Base-by-base conservation (phyloP, 2,113 vertebrate genomes). In the Sylvilagus bachmani region DNA sequence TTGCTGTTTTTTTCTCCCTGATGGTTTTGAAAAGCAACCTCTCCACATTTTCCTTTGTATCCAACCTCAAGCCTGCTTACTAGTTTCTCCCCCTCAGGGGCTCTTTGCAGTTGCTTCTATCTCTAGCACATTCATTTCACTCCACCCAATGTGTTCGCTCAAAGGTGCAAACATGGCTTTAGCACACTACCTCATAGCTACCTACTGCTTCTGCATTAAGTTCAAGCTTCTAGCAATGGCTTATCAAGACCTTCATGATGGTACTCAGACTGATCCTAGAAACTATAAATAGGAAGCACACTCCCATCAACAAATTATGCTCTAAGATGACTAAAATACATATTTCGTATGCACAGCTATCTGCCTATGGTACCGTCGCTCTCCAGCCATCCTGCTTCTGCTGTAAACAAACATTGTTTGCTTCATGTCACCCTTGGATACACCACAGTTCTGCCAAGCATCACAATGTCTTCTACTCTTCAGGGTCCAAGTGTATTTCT, bases 41-140 rank as follows among this genome's bases (percentile, higher is more conserved):
- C 79, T 79, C 33, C 0, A 22, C 13, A 17, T 10, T 74, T 2
- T 66, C 29, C 22, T 79, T 67, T 44, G 4, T 12, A 16, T 24
- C 17, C 3, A 70, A 3, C 27, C 25, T 73, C 55, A 71, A 70
- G 33, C 3, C 16, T 29, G 81, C 51, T 49, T 24, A 49, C 6
- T 64, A 5, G 1, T 44, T 36, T 92, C 13, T n/a, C 0, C 6
- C 19, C 0, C 0, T 29, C 44, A 44, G 44, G 44, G 44, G 9
- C 75, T 62, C 14, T 64, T 12, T 36, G 53, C 64, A 49, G 3
- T 33, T 85, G 4, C 38, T 74, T 86, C 17, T 16, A 0, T 4
- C 0, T 62, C 3, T 31, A 73, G 24, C 11, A 25, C 7, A 11
- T 29, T 12, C 27, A 16, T 77, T 62, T 73, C 9, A 14, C 4